Evolutionary conservation across 2,797 vertebrate species (phyloP).

Genomic region (Bradypodion ventrale): DNA sequence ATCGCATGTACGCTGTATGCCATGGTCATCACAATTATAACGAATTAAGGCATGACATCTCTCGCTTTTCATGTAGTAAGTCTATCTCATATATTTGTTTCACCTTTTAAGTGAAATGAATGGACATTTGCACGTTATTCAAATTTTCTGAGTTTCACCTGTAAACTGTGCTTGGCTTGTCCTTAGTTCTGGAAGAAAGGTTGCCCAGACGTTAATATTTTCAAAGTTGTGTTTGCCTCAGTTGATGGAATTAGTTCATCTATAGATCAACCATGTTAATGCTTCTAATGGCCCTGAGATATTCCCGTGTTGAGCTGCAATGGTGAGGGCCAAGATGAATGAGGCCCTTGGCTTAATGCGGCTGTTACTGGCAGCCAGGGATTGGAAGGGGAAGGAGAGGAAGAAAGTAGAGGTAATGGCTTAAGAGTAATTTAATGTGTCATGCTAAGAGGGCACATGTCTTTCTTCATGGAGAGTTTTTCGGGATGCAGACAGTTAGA

Average conservation of each 20-base stretch:
- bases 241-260: neutral
- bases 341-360: constrained; percentile 12
- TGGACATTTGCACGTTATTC: too few relatives aligned
- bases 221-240: accelerated
- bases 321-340: neutral
- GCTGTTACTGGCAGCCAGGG: constrained; percentile 5
- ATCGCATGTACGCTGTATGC: too few relatives aligned
- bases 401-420: constrained; percentile 6
- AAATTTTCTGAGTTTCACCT: neutral
- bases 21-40: too few relatives aligned
- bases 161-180: neutral
- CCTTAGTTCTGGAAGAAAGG: neutral
- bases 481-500: neutral
- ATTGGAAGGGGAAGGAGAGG: neutral
- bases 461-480: neutral
- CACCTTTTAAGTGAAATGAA: too few relatives aligned
- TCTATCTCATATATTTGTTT: too few relatives aligned
- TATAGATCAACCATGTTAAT: neutral
- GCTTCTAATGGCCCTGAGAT: neutral
- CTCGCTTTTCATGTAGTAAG: too few relatives aligned
- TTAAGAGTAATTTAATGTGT: neutral
- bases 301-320: neutral
- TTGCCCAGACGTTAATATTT: constrained; percentile 1
- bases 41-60: too few relatives aligned
- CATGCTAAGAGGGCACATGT: neutral